Evolutionary conservation across 2,113 vertebrate species (phyloP), one percentile per base, ranked within the genome.

Genomic region (Larimichthys polyactis): DNA sequence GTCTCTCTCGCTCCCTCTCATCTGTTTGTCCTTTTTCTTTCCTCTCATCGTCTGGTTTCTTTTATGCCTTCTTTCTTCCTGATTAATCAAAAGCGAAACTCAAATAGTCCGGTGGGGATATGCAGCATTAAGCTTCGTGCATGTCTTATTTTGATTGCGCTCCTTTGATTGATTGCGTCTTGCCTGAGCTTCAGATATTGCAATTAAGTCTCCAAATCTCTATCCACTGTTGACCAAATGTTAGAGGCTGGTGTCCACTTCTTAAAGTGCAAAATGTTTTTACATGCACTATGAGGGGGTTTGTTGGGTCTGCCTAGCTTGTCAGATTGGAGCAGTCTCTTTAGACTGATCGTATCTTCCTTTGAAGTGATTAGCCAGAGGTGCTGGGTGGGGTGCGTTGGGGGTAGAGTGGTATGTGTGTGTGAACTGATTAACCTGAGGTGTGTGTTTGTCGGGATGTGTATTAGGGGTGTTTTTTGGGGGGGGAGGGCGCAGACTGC

Each of bases 361-460:
- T 93, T 92, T 92, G 90, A 90, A 90, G 89, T 81, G 83, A 91
- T 93, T 92, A 91, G 89, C 89, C 89, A 87, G 89, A 87, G 90
- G 87, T 92, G 89, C 82, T 83, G 90, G 90, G 92, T 81, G 89
- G 84, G 81, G 85, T 79, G 63, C 2, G 2, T 24, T 15, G 82
- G 82, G 85, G 48, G 81, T 66, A 46, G 70, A 59, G 27, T 44
- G 78, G 74, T 85, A 81, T 88, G 87, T 88, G 76, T 86, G 87
- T 91, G 91, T 75, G 87, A 91, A 87, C 85, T 82, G 89, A 90
- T 90, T 90, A 92, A 91, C 75, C 75, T 85, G 75, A 87, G 79
- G 81, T 91, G 85, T 90, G 90, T 83, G 73, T 84, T 80, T 88
- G 66, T 63, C 16, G 48, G 83, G 71, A 71, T 89, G 87, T 74